Conservation (phyloP, 2,888 invertebrate genomes). For the Papilio gigon region DNA sequence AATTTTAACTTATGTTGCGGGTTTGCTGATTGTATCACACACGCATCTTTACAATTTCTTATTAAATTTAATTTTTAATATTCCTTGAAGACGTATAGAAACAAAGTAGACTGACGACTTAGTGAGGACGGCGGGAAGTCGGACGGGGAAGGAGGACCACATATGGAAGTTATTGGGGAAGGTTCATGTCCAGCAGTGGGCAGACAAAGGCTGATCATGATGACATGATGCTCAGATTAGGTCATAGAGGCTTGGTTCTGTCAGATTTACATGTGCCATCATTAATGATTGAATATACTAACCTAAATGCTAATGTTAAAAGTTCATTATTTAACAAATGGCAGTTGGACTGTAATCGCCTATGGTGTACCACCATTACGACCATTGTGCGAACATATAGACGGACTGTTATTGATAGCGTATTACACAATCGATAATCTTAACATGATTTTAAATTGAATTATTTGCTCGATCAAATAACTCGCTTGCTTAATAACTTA, state of each 20-base stretch:
- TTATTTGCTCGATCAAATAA: conserved; percentile 30
- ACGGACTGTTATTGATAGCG: conserved; percentile 23
- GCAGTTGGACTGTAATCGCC: neutral
- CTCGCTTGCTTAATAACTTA: conserved; percentile 25
- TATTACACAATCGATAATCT: conserved; percentile 35
- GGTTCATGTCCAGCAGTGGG: no score
- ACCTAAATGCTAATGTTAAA: conserved; percentile 26
- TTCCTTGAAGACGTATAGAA: no score
- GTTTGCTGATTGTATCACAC: conserved; percentile 21
- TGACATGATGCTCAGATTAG: no score
- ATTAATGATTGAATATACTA: no score
- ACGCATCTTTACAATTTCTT: neutral
- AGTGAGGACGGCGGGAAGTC: no score
- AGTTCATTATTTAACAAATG: conserved; percentile 21
- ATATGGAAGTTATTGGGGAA: no score
- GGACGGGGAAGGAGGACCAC: no score
- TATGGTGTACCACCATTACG: conserved; percentile 19
- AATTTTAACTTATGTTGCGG: conserved; percentile 9
- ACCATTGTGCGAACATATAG: conserved; percentile 23
- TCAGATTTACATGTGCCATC: neutral
- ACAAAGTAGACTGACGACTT: no score
- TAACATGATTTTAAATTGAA: conserved; percentile 29
- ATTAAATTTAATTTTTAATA: no score
- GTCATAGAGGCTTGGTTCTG: no score
- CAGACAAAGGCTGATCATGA: no score